phyloP scores from a whole-genome alignment of 2,797 vertebrate species.

The Molothrus aeneus region DNA sequence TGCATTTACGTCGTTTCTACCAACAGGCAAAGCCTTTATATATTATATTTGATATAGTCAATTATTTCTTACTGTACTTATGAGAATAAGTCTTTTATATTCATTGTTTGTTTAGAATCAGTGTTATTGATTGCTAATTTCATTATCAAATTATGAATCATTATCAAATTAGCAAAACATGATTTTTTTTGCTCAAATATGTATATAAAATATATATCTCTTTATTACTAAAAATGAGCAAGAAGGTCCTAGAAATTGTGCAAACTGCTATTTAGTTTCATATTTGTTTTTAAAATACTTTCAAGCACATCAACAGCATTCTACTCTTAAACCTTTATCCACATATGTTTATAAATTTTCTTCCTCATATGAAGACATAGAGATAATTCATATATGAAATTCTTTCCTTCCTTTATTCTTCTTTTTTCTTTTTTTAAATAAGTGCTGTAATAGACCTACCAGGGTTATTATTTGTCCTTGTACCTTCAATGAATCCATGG shows the following conservation, averaged over 20 bases:
- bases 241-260: neutral
- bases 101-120: neutral
- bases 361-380: conserved; percentile 3
- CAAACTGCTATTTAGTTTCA: neutral
- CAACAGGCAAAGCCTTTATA: neutral
- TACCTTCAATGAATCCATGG: conserved; percentile 68
- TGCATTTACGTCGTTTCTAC: neutral
- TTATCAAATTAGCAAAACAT: neutral
- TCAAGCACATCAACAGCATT: conserved; percentile 28
- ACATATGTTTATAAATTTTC: conserved; percentile 56
- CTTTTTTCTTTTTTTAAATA: conserved; percentile 1
- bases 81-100: neutral
- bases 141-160: neutral
- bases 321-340: conserved; percentile 51
- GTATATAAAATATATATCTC: neutral
- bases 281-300: conserved; percentile 39
- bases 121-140: neutral
- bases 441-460: conserved; percentile 71
- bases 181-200: neutral
- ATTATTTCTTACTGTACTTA: neutral
- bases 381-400: conserved; percentile 70
- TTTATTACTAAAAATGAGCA: neutral
- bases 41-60: neutral
- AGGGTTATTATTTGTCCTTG: conserved; percentile 79
- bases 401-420: conserved; percentile 54